Percentiles rank a stretch among this genome's conserved stretches.
Evolutionary conservation across 2,888 invertebrate species (phyloP).

Genomic region (Magallana nippona): DNA sequence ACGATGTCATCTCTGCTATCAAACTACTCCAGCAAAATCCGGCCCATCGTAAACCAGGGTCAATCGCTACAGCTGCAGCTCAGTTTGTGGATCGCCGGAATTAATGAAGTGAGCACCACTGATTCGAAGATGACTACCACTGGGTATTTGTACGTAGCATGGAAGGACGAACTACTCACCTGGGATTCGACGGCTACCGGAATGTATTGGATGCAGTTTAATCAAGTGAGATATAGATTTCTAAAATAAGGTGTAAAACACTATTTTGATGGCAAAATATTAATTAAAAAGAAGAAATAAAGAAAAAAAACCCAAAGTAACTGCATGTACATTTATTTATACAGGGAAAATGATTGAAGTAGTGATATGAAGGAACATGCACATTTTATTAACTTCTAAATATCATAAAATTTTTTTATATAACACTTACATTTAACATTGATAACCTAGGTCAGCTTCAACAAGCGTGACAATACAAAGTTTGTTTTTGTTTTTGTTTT

Average conservation of each 20-base stretch:
- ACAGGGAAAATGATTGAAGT: too few relatives aligned
- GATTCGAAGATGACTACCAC: background rate
- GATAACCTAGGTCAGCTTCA: too few relatives aligned
- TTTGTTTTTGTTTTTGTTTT: too few relatives aligned
- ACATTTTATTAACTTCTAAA: too few relatives aligned
- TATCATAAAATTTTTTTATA: too few relatives aligned
- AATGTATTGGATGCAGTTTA: constrained; percentile 21
- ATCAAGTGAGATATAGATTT: background rate
- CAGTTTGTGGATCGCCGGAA: background rate
- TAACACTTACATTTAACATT: too few relatives aligned
- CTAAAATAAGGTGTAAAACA: background rate
- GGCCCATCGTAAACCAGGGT: background rate
- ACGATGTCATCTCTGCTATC: background rate
- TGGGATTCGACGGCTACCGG: background rate
- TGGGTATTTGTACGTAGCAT: background rate
- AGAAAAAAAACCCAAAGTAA: too few relatives aligned
- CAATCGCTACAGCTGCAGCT: background rate
- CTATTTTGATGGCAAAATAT: background rate
- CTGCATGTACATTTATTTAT: too few relatives aligned
- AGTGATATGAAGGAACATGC: too few relatives aligned
- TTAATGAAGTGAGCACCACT: background rate
- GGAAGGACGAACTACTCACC: background rate
- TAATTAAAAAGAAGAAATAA: too few relatives aligned
- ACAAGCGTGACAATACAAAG: too few relatives aligned
- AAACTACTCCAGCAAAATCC: background rate